These are phyloP conservation scores for Salvator merianae DNA, from an alignment of 2,113 vertebrate genomes.

Conservation along the genomic window DNA sequence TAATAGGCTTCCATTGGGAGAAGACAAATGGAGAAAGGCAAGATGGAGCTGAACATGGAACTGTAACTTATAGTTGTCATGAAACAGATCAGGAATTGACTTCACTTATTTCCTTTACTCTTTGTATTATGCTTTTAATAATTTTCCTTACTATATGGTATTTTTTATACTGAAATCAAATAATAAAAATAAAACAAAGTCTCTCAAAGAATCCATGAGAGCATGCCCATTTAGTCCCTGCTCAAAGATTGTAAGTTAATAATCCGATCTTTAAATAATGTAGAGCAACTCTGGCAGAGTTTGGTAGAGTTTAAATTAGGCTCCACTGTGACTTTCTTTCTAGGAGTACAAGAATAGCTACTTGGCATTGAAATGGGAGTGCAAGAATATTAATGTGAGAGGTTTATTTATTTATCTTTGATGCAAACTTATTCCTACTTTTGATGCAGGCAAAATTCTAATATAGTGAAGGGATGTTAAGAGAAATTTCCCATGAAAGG, in stretches of 20 bases:
- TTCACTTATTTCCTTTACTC: too few species aligned
- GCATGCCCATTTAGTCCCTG: neutral
- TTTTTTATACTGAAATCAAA: too few species aligned
- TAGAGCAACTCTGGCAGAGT: neutral
- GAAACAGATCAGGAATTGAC: too few species aligned
- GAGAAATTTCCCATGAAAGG: neutral
- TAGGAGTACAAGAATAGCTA: neutral
- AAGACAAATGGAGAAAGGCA: too few species aligned
- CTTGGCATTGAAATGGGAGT: neutral
- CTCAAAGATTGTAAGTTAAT: neutral
- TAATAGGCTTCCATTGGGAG: too few species aligned
- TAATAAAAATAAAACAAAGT: neutral
- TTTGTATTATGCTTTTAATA: too few species aligned
- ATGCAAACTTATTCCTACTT: neutral
- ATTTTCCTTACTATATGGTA: too few species aligned
- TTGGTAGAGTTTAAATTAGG: neutral
- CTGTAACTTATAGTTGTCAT: too few species aligned
- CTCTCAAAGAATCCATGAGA: neutral
- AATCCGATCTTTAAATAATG: neutral
- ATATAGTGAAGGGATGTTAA: neutral
- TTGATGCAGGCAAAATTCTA: neutral
- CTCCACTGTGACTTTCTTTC: neutral
- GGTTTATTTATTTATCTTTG: conserved; percentile 2
- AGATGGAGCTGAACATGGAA: too few species aligned
- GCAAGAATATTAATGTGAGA: neutral